phyloP scores from a whole-genome alignment of 2,797 vertebrate genomes.

The Clarias laeviceps region DNA sequence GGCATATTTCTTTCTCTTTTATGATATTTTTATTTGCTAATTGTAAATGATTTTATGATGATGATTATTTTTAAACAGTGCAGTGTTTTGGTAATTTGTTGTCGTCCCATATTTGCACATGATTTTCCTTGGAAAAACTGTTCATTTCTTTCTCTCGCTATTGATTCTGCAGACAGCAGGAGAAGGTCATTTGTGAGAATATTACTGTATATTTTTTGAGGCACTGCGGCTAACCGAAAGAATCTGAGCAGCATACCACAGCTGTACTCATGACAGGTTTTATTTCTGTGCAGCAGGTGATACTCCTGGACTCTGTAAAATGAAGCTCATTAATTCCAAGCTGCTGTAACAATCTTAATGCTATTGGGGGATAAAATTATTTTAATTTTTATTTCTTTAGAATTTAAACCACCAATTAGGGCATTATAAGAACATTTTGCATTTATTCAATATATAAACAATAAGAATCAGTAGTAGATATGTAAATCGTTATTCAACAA shows the following conservation, averaged over 20 bases:
- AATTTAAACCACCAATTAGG: neutral
- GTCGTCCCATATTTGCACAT: neutral
- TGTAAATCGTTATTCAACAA: too few species aligned
- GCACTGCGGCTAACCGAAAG: neutral
- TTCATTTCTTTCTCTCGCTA: neutral
- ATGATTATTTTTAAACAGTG: neutral
- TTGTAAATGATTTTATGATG: too few species aligned
- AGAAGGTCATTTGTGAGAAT: conserved; percentile 12
- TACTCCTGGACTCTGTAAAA: conserved; percentile 18
- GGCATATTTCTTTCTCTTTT: neutral
- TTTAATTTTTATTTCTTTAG: neutral
- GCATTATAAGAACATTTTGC: neutral
- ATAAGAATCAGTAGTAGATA: too few species aligned
- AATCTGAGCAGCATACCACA: conserved; percentile 5
- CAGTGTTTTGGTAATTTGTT: neutral
- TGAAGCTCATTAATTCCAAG: conserved; percentile 21
- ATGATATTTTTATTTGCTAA: neutral
- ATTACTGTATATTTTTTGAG: conserved; percentile 9
- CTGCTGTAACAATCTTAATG: conserved; percentile 10
- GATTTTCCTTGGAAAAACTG: neutral
- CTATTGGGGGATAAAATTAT: neutral
- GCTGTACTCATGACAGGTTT: conserved; percentile 19
- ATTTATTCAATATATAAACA: too few species aligned
- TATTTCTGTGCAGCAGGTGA: conserved; percentile 20
- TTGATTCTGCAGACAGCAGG: conserved; percentile 14